Percentiles rank a stretch among this genome's conserved stretches.
Conservation (phyloP, 2,797 vertebrate species). For the Helicolenus hilgendorfi region DNA sequence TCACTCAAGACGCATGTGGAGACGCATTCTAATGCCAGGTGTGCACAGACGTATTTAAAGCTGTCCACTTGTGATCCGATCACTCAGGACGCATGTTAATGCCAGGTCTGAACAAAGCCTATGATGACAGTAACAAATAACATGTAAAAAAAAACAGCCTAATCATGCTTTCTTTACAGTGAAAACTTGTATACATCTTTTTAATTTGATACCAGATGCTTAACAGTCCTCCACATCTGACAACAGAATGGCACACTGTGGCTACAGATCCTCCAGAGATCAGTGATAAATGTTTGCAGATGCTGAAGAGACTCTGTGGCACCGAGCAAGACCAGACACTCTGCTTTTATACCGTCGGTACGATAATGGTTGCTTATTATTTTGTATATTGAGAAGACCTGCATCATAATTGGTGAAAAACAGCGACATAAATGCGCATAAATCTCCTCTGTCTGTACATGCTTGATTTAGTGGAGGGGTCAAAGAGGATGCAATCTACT, state of each 20-base stretch:
- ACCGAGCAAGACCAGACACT: slow-evolving; percentile 14
- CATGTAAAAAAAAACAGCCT: background rate
- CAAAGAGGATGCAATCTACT: background rate
- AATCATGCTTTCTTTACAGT: background rate
- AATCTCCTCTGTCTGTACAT: background rate
- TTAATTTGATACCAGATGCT: background rate
- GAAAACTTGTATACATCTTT: background rate
- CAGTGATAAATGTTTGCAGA: slow-evolving; percentile 61
- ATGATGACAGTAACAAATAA: background rate
- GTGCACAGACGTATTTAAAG: no score
- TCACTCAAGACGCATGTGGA: no score
- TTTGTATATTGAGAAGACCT: background rate
- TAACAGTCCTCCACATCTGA: slow-evolving; percentile 37
- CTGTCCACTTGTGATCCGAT: no score
- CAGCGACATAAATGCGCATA: background rate
- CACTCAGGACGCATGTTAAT: no score
- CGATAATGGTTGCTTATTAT: background rate
- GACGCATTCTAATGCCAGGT: no score
- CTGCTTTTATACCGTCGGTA: background rate
- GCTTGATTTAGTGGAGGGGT: background rate
- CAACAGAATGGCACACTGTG: slow-evolving; percentile 37
- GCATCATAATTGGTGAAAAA: background rate
- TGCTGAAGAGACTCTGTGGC: slow-evolving; percentile 33
- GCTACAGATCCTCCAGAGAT: slow-evolving; percentile 50
- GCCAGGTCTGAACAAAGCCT: no score